A percentile compares a stretch with the other conserved stretches of the same genome.
Conservation (phyloP, 2,888 invertebrate species). For the Melanostoma scalare region DNA sequence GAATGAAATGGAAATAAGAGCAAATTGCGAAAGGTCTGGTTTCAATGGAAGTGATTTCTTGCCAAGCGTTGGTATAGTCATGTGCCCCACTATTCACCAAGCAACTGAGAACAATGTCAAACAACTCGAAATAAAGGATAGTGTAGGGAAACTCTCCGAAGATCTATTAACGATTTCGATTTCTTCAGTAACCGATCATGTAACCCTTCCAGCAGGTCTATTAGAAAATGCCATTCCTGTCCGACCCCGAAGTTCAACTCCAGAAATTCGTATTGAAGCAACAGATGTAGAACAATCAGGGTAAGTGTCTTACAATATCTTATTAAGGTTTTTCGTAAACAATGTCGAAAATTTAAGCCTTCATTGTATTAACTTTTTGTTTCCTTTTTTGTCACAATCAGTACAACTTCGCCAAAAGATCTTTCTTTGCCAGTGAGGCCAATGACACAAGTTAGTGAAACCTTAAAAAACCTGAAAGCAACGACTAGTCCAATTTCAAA, state of each 20-base stretch:
- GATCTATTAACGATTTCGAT: constrained; percentile 81
- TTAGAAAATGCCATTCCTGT: constrained; percentile 80
- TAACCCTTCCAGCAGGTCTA: constrained; percentile 80
- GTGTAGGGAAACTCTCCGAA: constrained; percentile 80
- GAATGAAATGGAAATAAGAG: constrained; percentile 75
- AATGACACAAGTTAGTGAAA: constrained; percentile 91
- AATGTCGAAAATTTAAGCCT: too few relatives aligned
- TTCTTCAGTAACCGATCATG: constrained; percentile 81
- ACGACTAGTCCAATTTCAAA: constrained; percentile 91
- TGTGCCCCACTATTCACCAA: constrained; percentile 80
- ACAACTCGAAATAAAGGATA: constrained; percentile 82
- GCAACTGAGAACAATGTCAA: constrained; percentile 73
- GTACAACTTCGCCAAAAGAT: constrained; percentile 84
- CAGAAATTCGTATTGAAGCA: constrained; percentile 83
- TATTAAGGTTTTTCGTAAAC: too few relatives aligned
- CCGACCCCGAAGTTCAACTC: constrained; percentile 83
- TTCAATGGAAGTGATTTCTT: constrained; percentile 84
- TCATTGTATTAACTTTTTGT: too few relatives aligned
- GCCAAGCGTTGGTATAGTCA: constrained; percentile 87
- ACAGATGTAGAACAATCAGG: constrained; percentile 81
- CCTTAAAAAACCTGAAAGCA: constrained; percentile 87
- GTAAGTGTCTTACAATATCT: constrained; percentile 79
- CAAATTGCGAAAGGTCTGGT: constrained; percentile 75
- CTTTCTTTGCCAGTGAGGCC: constrained; percentile 85
- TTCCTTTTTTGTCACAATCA: not conserved